A percentile compares a stretch with the other conserved stretches of the same genome.
Evolutionary conservation across 2,888 invertebrate genomes (phyloP).

Genomic region (Pinctada fucata): DNA sequence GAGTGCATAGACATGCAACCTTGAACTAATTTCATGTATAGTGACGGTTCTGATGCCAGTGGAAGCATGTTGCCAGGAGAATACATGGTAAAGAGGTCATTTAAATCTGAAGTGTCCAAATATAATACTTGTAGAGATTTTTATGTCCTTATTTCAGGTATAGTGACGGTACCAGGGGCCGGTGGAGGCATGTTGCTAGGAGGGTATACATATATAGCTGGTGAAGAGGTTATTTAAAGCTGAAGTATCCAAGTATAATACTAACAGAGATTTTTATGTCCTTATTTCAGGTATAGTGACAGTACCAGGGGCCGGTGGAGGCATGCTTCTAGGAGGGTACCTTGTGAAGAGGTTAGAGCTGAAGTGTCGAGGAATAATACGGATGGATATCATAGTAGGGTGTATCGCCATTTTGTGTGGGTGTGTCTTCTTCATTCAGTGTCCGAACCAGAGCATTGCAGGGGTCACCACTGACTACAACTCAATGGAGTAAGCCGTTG

Average conservation of each 20-base stretch:
- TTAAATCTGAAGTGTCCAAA: no score
- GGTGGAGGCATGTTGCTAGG: constrained; percentile 55
- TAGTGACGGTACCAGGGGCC: constrained; percentile 54
- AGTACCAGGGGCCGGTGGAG: constrained; percentile 55
- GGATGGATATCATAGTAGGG: constrained; percentile 47
- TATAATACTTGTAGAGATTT: no score
- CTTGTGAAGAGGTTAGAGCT: constrained; percentile 50
- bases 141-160: constrained; percentile 35
- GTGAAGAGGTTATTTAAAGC: no score
- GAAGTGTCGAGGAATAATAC: constrained; percentile 49
- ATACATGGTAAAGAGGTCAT: no score
- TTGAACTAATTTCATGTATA: no score
- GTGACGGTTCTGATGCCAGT: no score
- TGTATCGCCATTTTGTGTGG: constrained; percentile 43
- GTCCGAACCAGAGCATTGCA: constrained; percentile 48
- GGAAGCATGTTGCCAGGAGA: no score
- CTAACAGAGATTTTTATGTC: no score
- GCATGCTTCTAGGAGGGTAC: constrained; percentile 54
- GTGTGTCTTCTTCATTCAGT: constrained; percentile 47
- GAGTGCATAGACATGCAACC: no score
- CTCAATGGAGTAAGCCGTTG: constrained; percentile 35
- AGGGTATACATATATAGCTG: constrained; percentile 16
- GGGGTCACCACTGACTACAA: constrained; percentile 50
- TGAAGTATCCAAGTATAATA: no score
- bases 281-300: constrained; percentile 48